Conservation (phyloP, 1,140 invertebrate genomes). For the Lamellibrachia luymesi region DNA sequence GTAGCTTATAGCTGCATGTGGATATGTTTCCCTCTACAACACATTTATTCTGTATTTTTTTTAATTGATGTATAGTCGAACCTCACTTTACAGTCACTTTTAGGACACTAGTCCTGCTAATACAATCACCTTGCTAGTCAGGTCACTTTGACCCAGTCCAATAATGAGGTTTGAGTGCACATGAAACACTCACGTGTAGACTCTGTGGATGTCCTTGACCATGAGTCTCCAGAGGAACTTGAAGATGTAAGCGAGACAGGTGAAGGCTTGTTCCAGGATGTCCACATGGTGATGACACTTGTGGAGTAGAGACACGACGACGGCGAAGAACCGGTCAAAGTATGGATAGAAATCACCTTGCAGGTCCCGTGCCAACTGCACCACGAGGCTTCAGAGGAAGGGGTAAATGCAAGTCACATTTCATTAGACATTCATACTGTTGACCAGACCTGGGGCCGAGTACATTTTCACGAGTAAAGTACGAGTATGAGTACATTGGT, state of each 20-base stretch:
- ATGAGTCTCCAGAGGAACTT: constrained; percentile 81
- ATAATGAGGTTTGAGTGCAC: not conserved
- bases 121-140: not conserved
- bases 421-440: too few relatives aligned
- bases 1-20: too few relatives aligned
- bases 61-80: too few relatives aligned
- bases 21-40: too few relatives aligned
- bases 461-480: too few relatives aligned
- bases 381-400: constrained; percentile 66
- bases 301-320: constrained; percentile 70
- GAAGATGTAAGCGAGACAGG: constrained; percentile 82
- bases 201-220: constrained; percentile 73
- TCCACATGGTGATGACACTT: constrained; percentile 72
- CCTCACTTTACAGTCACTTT: too few relatives aligned
- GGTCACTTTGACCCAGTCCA: too few relatives aligned
- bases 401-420: not conserved
- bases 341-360: constrained; percentile 82
- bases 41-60: too few relatives aligned
- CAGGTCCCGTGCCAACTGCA: constrained; percentile 81
- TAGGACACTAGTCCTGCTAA: too few relatives aligned
- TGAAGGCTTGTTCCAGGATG: constrained; percentile 77
- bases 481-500: too few relatives aligned
- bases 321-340: constrained; percentile 70
- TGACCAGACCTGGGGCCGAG: too few relatives aligned
- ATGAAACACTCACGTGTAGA: constrained; percentile 61